Conservation (phyloP, 2,888 invertebrate species). For the Philonicus albiceps region DNA sequence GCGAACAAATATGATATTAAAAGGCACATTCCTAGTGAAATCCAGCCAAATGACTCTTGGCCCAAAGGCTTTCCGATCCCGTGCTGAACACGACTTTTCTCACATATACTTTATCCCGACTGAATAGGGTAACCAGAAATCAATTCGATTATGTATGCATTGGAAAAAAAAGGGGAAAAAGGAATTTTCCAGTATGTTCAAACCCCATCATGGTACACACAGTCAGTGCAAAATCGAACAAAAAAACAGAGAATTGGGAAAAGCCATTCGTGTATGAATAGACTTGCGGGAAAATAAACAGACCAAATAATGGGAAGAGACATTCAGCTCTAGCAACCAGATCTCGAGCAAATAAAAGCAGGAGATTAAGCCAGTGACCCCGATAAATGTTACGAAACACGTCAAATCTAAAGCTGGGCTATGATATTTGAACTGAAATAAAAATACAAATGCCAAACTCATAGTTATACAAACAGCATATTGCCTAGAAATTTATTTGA, state of each 20-base stretch:
- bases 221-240: neutral
- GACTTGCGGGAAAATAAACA: neutral
- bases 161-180: neutral
- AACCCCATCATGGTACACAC: neutral
- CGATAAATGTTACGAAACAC: neutral
- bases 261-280: neutral
- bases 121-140: neutral
- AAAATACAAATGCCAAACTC: neutral
- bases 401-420: neutral
- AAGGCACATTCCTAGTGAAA: neutral
- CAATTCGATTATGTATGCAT: neutral
- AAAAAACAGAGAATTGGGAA: neutral
- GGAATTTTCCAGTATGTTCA: neutral
- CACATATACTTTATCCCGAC: neutral
- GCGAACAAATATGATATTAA: neutral
- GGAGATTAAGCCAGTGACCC: neutral
- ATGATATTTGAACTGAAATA: neutral
- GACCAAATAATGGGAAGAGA: neutral
- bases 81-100: neutral
- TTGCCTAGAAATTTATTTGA: neutral
- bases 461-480: neutral
- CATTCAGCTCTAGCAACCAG: neutral
- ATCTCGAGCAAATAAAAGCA: neutral
- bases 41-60: neutral
- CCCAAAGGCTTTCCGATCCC: neutral